A percentile compares a stretch with the other conserved stretches of the same genome.
Evolutionary conservation across 1,140 invertebrate species (phyloP).

Genomic region (Drosophila kohkoa): DNA sequence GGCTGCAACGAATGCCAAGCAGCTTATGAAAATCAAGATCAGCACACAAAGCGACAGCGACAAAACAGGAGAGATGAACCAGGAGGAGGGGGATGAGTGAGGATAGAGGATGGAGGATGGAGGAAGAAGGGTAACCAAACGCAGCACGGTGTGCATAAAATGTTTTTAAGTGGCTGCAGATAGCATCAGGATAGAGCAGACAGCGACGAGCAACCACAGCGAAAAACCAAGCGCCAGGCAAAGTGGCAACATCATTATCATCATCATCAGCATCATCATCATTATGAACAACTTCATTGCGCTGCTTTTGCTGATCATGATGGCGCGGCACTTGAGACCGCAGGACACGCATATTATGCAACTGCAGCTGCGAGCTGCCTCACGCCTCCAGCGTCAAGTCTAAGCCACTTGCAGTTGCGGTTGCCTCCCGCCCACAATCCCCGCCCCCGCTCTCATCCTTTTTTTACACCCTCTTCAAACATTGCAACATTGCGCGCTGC

Average conservation of each 20-base stretch:
- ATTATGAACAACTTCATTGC: constrained; percentile 3
- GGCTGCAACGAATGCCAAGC: constrained; percentile 23
- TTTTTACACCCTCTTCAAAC: background rate
- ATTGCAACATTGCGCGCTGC: background rate
- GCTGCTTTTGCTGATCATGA: constrained; percentile 2
- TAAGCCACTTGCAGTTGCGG: constrained; percentile 39
- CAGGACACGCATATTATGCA: constrained; percentile 47
- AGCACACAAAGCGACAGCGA: constrained; percentile 24
- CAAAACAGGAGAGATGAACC: background rate
- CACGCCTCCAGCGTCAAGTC: background rate
- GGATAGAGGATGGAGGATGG: background rate
- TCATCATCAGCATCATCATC: constrained; percentile 1
- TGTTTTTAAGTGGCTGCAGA: constrained; percentile 46
- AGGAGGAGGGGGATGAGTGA: background rate
- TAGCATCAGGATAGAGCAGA: background rate
- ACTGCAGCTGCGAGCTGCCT: constrained; percentile 28
- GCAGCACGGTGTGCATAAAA: constrained; percentile 44
- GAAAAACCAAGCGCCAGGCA: constrained; percentile 1
- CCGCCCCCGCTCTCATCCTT: background rate
- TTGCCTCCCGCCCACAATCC: background rate
- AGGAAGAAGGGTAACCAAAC: background rate
- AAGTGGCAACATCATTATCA: constrained; percentile 18
- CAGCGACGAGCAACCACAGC: background rate
- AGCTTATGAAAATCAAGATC: constrained; percentile 57
- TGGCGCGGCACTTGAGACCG: constrained; percentile 34